phyloP scores from a whole-genome alignment of 2,113 vertebrate species.

The Calyptommatus sinebrachiatus region DNA sequence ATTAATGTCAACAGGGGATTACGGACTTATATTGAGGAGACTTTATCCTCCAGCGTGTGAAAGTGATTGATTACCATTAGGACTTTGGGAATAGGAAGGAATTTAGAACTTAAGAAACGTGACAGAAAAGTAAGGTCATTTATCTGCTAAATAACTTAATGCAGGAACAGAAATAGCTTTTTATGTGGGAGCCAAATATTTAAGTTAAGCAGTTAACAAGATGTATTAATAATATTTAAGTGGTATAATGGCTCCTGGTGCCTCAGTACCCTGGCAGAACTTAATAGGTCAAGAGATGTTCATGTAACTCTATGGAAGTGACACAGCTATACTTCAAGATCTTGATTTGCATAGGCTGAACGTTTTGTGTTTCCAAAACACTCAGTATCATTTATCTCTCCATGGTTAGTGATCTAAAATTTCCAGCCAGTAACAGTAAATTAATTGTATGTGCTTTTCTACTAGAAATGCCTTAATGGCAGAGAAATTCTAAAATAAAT shows the following conservation, averaged over 20 bases:
- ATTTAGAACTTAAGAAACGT: slow-evolving; percentile 7
- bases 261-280: background rate
- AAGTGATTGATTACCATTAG: slow-evolving; percentile 22
- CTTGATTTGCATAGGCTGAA: slow-evolving; percentile 14
- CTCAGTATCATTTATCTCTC: slow-evolving; percentile 9
- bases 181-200: slow-evolving; percentile 16
- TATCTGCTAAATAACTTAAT: slow-evolving; percentile 22
- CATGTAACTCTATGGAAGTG: slow-evolving; percentile 4
- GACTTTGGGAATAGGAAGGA: slow-evolving; percentile 18
- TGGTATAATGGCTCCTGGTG: slow-evolving; percentile 9
- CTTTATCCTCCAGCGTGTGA: slow-evolving; percentile 17
- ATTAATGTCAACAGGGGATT: slow-evolving; percentile 17
- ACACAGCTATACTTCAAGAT: background rate
- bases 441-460: slow-evolving; percentile 26
- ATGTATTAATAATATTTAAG: slow-evolving; percentile 27
- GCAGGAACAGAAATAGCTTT: slow-evolving; percentile 3
- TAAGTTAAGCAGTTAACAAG: slow-evolving; percentile 12
- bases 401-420: slow-evolving; percentile 19
- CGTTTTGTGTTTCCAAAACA: slow-evolving; percentile 11
- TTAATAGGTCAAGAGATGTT: slow-evolving; percentile 17
- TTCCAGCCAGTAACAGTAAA: slow-evolving; percentile 13
- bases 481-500: slow-evolving; percentile 6
- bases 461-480: slow-evolving; percentile 3
- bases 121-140: background rate
- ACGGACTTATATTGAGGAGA: background rate